Evolutionary conservation across 1,140 invertebrate genomes (phyloP).

Genomic region (Cyrtorhinus lividipennis): DNA sequence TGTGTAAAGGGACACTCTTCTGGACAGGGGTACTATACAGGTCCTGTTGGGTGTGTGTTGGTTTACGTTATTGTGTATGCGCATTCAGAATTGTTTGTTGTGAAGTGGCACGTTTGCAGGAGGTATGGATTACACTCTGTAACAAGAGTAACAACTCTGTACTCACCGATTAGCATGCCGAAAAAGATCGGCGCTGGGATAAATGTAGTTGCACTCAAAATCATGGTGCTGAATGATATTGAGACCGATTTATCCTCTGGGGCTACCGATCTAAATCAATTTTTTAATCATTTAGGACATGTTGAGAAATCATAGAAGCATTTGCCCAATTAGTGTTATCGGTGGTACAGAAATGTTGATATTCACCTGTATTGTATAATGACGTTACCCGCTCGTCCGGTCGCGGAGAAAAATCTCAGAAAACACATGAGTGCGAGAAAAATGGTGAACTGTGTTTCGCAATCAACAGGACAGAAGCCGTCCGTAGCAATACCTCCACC

Average conservation of each 20-base stretch:
- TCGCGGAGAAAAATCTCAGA: constrained; percentile 25
- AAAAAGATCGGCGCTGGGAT: constrained; percentile 30
- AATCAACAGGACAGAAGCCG: constrained; percentile 26
- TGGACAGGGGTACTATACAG: too few species aligned
- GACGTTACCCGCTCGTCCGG: constrained; percentile 26
- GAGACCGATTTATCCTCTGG: constrained; percentile 29
- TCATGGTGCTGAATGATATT: constrained; percentile 28
- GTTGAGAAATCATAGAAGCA: too few species aligned
- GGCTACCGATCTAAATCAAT: constrained; percentile 26
- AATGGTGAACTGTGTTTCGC: constrained; percentile 23
- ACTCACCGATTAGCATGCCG: constrained; percentile 28
- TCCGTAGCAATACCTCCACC: constrained; percentile 17
- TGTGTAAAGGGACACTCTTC: too few species aligned
- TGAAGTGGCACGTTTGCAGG: too few species aligned
- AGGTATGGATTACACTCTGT: too few species aligned
- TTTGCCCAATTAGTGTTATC: too few species aligned
- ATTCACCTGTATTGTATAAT: constrained; percentile 28
- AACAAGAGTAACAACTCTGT: too few species aligned
- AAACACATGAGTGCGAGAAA: constrained; percentile 25
- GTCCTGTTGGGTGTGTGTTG: too few species aligned
- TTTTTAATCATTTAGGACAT: not conserved
- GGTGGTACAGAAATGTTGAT: too few species aligned
- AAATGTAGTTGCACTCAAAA: constrained; percentile 27
- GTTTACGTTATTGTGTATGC: too few species aligned
- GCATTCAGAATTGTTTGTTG: too few species aligned